These are phyloP conservation scores for Onychostruthus taczanowskii DNA, from an alignment of 2,113 vertebrate species.

Conservation along the genomic window DNA sequence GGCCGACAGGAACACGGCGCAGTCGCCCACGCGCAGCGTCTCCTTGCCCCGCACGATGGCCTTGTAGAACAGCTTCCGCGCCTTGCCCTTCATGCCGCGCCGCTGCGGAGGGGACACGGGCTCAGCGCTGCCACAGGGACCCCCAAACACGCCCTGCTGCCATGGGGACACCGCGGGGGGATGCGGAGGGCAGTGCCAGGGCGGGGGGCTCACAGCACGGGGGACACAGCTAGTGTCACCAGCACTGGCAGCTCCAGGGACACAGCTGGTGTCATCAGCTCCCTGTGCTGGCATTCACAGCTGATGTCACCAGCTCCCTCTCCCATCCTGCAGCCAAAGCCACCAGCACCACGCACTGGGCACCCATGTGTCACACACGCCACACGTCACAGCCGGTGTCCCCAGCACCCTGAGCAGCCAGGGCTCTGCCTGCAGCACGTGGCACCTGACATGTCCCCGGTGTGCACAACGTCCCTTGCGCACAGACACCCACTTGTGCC, in stretches of 20 bases:
- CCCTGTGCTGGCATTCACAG: background rate
- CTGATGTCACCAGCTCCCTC: background rate
- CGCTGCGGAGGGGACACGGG: constrained; percentile 64
- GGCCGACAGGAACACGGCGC: constrained; percentile 94
- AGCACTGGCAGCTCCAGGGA: background rate
- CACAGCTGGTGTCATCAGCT: background rate
- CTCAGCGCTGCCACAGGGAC: accelerated
- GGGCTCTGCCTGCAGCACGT: background rate
- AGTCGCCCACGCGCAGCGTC: constrained; percentile 89
- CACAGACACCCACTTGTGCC: too few species aligned
- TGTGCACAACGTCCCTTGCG: background rate
- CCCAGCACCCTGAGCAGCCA: background rate
- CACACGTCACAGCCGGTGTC: background rate
- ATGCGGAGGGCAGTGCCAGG: accelerated
- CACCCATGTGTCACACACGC: too few species aligned
- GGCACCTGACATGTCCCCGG: accelerated
- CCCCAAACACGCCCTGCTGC: accelerated
- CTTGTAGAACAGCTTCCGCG: constrained; percentile 96
- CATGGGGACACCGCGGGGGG: accelerated
- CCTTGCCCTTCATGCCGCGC: constrained; percentile 96
- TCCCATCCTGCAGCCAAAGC: background rate
- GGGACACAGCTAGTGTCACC: background rate
- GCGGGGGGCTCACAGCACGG: accelerated
- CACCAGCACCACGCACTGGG: background rate
- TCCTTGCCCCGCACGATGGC: constrained; percentile 93